Evolutionary conservation across 2,113 vertebrate genomes (phyloP).

Genomic region (Sterrhoptilus dennistouni): DNA sequence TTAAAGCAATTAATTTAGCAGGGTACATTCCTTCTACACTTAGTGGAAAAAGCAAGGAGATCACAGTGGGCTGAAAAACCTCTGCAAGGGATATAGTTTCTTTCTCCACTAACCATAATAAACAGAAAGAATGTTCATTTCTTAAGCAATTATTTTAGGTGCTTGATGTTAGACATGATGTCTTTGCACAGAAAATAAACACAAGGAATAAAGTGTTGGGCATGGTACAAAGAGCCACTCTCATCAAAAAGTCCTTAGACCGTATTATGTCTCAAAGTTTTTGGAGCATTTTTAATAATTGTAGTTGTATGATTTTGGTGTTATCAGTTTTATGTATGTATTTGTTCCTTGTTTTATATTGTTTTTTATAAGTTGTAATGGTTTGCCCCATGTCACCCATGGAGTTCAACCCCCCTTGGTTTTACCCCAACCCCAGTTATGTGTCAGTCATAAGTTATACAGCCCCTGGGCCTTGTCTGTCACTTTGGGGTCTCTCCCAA

Average conservation of each 20-base stretch:
- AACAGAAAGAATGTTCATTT: not conserved
- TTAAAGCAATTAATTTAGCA: constrained; percentile 22
- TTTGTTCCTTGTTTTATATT: no score
- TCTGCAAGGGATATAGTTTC: not conserved
- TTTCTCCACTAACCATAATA: not conserved
- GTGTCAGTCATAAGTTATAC: no score
- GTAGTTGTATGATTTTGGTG: no score
- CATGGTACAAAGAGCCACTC: not conserved
- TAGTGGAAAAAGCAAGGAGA: not conserved
- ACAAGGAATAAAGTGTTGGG: not conserved
- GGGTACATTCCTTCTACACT: not conserved
- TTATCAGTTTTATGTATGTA: no score
- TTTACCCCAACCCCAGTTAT: no score
- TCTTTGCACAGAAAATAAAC: not conserved
- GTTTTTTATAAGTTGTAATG: no score
- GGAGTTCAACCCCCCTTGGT: no score
- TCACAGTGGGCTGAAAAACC: not conserved
- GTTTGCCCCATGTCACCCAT: no score
- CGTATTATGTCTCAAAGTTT: rapidly evolving
- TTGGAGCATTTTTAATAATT: not conserved
- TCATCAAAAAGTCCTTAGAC: not conserved
- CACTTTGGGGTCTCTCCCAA: no score
- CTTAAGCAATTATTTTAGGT: not conserved
- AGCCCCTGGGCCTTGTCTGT: no score
- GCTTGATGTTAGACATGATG: not conserved